These are phyloP conservation scores for Drosophila neotestacea DNA, from an alignment of 2,888 invertebrate species.

Conservation along the genomic window DNA sequence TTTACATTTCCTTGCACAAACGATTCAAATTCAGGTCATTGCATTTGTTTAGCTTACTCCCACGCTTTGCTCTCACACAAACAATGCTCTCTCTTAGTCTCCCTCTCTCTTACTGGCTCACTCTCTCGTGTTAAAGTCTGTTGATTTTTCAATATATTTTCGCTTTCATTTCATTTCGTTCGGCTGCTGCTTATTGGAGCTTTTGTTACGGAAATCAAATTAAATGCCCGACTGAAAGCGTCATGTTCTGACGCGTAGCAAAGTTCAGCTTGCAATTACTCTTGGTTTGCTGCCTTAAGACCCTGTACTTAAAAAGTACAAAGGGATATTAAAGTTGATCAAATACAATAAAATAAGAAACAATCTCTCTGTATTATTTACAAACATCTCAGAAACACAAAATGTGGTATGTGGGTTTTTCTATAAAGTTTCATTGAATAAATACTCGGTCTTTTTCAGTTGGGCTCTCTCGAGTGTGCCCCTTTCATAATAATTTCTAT, in stretches of 20 bases:
- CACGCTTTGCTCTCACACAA: conserved; percentile 39
- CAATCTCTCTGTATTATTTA: no score
- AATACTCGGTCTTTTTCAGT: no score
- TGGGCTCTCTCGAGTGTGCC: no score
- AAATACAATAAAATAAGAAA: no score
- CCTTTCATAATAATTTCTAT: neutral
- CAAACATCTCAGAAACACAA: no score
- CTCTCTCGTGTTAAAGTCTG: conserved; percentile 29
- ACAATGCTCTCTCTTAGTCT: conserved; percentile 6
- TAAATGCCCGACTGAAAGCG: conserved; percentile 23
- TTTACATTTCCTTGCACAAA: conserved; percentile 56
- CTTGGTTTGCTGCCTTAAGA: no score
- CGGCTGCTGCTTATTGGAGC: conserved; percentile 19
- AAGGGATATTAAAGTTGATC: no score
- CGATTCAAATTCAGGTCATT: conserved; percentile 78
- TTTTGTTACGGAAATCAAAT: conserved; percentile 50
- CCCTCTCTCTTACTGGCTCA: conserved; percentile 9
- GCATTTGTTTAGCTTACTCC: conserved; percentile 70
- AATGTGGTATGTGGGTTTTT: no score
- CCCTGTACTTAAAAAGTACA: no score
- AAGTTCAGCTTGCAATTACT: conserved; percentile 12
- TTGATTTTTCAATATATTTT: conserved; percentile 60
- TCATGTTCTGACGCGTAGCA: conserved; percentile 5
- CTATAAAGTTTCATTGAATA: no score
- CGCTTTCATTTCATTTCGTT: conserved; percentile 56